These are phyloP conservation scores for Callocephalon fimbriatum DNA, from an alignment of 2,113 vertebrate species.

Conservation along the genomic window DNA sequence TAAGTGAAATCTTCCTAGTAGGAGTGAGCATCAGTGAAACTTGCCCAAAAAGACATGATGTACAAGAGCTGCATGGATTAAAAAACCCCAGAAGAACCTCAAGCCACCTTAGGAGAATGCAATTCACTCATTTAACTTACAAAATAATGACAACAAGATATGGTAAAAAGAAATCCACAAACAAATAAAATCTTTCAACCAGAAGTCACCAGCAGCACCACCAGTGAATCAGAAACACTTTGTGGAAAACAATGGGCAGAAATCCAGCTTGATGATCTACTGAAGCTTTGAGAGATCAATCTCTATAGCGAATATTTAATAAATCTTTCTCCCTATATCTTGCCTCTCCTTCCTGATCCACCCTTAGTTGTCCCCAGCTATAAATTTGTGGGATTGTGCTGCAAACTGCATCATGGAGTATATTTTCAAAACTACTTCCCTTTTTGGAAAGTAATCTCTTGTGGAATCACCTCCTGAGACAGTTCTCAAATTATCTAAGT, in stretches of 20 bases:
- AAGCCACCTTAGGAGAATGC: neutral
- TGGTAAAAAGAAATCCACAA: neutral
- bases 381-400: neutral
- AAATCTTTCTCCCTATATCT: neutral
- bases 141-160: neutral
- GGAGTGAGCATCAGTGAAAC: rapidly evolving
- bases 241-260: neutral
- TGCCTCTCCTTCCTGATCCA: neutral
- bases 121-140: neutral
- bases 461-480: neutral
- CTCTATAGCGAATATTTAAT: neutral
- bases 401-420: neutral
- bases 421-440: neutral
- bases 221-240: neutral
- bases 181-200: neutral
- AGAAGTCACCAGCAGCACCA: neutral
- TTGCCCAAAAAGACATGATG: neutral
- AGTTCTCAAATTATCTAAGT: neutral
- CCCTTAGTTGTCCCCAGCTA: neutral
- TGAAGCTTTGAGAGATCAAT: neutral
- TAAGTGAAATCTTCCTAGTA: neutral
- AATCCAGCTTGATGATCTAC: neutral
- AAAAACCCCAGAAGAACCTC: neutral
- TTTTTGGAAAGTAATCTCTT: neutral
- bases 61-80: neutral